Evolutionary conservation across 2,888 invertebrate species (phyloP), one percentile per base, ranked within the genome.

Genomic region (Perizoma affinitatum): DNA sequence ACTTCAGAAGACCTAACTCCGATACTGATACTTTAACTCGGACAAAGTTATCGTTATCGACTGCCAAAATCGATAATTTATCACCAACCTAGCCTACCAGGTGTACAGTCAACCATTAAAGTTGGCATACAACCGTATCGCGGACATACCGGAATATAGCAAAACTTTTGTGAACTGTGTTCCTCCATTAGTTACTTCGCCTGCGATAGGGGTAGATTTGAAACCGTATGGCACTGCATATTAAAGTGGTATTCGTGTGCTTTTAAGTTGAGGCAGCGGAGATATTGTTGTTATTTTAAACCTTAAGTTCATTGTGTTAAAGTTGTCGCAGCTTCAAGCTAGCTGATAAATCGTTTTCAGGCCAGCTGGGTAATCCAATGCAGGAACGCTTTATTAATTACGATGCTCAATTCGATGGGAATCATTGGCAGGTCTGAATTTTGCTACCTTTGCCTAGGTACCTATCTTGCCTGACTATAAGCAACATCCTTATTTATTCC

Each of bases 311-410:
- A 10, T 11, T 38, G 36, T 38, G 38, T 22, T 8, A 49, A 47
- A 10, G 38, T 10, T 38, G 4, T 38, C 3, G 22, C 22, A 11
- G 36, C 5, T 36, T 38, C 4, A 11, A 38, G 11, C 35, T 6
- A 22, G 22, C 11, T 75, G 78, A 80, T 78, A 80, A 82, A 81
- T 82, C 75, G 77, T 67, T 69, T 67, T 67, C 72, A 73, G 70
- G 72, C 72, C 70, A 65, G 68, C 66, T 66, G 71, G 74, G 70
- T 79, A 76, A 80, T 73, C 79, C 71, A 57, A 66, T 64, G 63
- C 71, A 67, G 67, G 54, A 62, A 38, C 70, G 71, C 66, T 73
- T 78, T 79, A 79, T 79, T 79, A 81, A 81, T 78, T 78, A 75
- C 73, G 65, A 61, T 59, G 62, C 65, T 65, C 63, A 22, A 36